Evolutionary conservation across 1,140 invertebrate species (phyloP), one percentile per base, ranked within the genome.

Genomic region (Aradophagus sp.): DNA sequence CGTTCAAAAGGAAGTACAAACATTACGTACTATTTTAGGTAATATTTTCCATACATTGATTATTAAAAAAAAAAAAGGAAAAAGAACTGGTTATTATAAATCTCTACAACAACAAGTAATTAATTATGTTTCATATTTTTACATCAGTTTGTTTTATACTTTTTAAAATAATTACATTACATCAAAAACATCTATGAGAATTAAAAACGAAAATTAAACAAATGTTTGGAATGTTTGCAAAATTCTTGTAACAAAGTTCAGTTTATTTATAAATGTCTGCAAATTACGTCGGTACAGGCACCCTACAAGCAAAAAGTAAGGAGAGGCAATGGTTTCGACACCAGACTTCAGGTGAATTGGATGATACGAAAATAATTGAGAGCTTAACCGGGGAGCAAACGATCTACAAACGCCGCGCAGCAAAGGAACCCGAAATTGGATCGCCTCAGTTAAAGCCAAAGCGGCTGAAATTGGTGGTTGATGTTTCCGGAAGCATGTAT

Each of bases 401-500:
- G 38, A 95, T 99, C 75, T 99, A 97, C 78, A 90, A 92, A 62
- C 84, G 93, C 23, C 86, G 96, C 14, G 89, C 89, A 11, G 94
- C 97, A 68, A 91, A 93, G 50, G 90, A 94, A 73, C 94, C 95
- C 0, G 94, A 95, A 84, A 88, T 94, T 5, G 95, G 95, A 29
- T 87, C 93, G 31, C 91, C 93, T 5, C 93, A 94, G 67, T 88
- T 93, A 50, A 95, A 93, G 78, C 96, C 97, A 0, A 99, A 99
- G 83, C 84, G 93, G 12, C 87, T 99, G n/a, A 89, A 93, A 56
- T 85, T 99, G 0, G 89, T 98, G 3, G 91, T 96, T 0, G 97
- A 99, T 86, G 95, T 98, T 0, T 96, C 94, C 20, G 97, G 96
- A 1, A 97, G 95, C 56, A 99, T 98, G 97, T 99, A 99, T 80